Evolutionary conservation across 2,797 vertebrate genomes (phyloP), one percentile per base, ranked within the genome.

Genomic region (Sebastes cheni): DNA sequence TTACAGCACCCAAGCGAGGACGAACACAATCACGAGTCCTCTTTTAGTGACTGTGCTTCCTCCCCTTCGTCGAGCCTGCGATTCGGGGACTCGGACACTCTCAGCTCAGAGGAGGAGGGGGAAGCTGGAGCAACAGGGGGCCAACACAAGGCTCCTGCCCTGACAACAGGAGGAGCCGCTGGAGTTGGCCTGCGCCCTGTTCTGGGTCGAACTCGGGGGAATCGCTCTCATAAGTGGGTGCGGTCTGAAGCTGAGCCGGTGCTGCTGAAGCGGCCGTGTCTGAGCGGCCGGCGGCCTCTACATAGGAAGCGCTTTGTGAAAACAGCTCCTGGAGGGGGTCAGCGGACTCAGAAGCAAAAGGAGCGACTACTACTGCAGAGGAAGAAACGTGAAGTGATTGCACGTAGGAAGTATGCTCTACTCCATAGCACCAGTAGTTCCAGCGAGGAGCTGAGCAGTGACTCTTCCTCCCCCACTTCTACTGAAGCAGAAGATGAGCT

Each of bases 81-180:
- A 89, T 99, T 99, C 66, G 97, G 99, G 80, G 98, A 99, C 92
- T 99, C 98, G 1, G 99, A 99, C 92, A 99, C 98, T n/a, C 95
- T 99, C 46, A 99, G 97, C 77, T 99, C 98, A 2, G 98, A 99
- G 78, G 98, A 99, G n/a, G 98, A 99, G 50, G 97, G 84, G 66
- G 94, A 91, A 77, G 82, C 90, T 16, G 91, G 89, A 56, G 91
- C 93, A 59, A 88, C 92, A 14, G 93, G 91, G 78, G 93, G 91
- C 80, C 94, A 93, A 75, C 92, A 94, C 39, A 96, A 95, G 89
- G 81, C 88, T 67, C 81, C 94, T 42, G 83, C 92, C 39, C 84
- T 93, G 75, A 88, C 91, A n/a, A 75, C 92, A 25, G 94, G 92
- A 91, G 97, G 88, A 91, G 92, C 91, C 46, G 54, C 90, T 1